Percentiles rank a stretch among this genome's conserved stretches.
Evolutionary conservation across 2,113 vertebrate species (phyloP).

Genomic region (Crotalus viridis): DNA sequence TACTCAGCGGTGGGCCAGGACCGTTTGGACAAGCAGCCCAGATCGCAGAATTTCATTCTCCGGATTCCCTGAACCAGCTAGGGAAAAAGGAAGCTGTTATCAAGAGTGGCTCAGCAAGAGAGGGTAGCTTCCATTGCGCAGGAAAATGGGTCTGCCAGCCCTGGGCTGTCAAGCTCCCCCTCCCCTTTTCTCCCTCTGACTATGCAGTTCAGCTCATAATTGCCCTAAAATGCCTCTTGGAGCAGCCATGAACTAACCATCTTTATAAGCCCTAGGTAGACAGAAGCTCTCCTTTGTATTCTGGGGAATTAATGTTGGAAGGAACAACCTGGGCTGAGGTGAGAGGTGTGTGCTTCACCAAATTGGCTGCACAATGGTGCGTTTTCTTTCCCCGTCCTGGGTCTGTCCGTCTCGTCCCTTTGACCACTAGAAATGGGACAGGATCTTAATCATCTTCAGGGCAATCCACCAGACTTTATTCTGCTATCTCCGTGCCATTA

Average conservation of each 20-base stretch:
- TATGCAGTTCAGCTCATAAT: conserved; percentile 14
- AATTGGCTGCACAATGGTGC: conserved; percentile 38
- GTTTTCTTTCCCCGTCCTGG: conserved; percentile 31
- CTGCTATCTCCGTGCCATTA: neutral
- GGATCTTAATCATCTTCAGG: neutral
- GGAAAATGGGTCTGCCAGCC: conserved; percentile 33
- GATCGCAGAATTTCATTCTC: conserved; percentile 23
- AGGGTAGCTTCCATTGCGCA: conserved; percentile 45
- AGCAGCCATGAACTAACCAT: conserved; percentile 39
- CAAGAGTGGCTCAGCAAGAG: conserved; percentile 51
- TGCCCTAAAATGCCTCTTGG: conserved; percentile 54
- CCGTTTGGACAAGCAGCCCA: conserved; percentile 4
- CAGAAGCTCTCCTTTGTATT: conserved; percentile 40
- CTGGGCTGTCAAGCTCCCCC: conserved; percentile 13
- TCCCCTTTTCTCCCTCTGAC: conserved; percentile 8
- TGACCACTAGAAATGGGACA: conserved; percentile 33
- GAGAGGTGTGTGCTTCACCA: neutral
- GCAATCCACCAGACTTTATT: neutral
- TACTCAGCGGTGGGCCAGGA: neutral
- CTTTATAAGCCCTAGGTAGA: conserved; percentile 41
- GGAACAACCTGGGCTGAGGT: neutral
- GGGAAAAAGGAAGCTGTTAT: conserved; percentile 4
- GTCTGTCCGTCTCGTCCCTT: neutral
- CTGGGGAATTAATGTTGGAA: neutral
- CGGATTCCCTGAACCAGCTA: neutral